phyloP scores from a whole-genome alignment of 2,888 invertebrate genomes.

The Drosophila pullipes region DNA sequence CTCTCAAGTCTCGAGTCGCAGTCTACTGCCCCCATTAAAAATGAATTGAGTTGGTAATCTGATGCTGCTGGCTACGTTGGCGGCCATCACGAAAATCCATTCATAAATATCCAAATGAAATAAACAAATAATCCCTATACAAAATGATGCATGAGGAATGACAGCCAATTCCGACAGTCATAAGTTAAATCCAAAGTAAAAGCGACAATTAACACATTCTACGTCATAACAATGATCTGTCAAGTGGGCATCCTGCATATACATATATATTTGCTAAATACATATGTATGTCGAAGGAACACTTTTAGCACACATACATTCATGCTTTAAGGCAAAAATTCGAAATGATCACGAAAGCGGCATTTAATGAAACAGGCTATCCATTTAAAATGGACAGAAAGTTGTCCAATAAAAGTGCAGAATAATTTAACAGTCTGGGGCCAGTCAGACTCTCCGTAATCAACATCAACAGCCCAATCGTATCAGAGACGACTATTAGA shows the following conservation, averaged over 20 bases:
- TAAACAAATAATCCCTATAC: constrained; percentile 18
- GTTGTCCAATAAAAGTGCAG: background rate
- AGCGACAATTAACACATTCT: background rate
- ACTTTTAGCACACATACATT: background rate
- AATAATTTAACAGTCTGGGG: background rate
- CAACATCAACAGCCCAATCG: background rate
- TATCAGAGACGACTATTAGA: background rate
- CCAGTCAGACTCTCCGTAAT: background rate
- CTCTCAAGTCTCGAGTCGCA: constrained; percentile 32
- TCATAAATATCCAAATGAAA: constrained; percentile 52
- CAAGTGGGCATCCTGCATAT: background rate
- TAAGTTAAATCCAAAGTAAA: constrained; percentile 13
- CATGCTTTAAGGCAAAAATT: background rate
- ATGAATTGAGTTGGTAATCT: constrained; percentile 67
- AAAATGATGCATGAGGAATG: constrained; percentile 6
- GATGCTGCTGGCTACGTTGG: constrained; percentile 60
- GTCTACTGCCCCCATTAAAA: constrained; percentile 62
- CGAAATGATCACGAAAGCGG: background rate
- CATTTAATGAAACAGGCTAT: background rate
- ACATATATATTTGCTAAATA: background rate
- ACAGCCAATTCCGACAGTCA: constrained; percentile 18
- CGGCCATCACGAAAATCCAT: constrained; percentile 54
- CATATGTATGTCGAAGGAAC: background rate
- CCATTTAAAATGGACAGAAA: background rate
- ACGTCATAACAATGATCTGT: background rate